Conservation (phyloP, 2,888 invertebrate species). For the Lamellibrachia columna region DNA sequence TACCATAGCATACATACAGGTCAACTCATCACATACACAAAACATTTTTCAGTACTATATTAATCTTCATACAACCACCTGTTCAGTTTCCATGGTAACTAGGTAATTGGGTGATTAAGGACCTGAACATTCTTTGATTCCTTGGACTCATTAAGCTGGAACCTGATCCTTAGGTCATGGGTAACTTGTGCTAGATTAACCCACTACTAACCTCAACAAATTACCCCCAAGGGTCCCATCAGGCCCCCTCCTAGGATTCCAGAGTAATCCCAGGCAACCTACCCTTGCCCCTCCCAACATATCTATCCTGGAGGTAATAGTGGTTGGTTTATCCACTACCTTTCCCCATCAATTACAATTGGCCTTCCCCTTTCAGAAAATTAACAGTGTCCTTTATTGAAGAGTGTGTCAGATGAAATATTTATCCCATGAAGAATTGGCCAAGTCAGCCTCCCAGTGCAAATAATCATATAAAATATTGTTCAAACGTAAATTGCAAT, state of each 20-base stretch:
- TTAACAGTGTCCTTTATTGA: neutral
- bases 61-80: neutral
- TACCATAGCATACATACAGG: neutral
- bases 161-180: neutral
- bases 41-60: neutral
- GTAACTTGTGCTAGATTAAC: slow-evolving; percentile 6
- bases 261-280: neutral
- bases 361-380: neutral
- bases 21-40: neutral
- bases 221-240: neutral
- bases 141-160: neutral
- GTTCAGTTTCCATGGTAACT: neutral
- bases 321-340: neutral
- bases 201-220: neutral
- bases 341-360: neutral
- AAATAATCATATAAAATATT: no score
- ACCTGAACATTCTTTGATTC: neutral
- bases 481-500: no score
- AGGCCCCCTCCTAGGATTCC: neutral
- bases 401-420: no score
- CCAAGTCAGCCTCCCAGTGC: no score
- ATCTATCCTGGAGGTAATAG: neutral
- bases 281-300: neutral
- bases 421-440: no score
- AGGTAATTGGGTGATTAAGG: slow-evolving; percentile 8